Conservation (phyloP, 2,113 vertebrate genomes). For the Antigone vipio region DNA sequence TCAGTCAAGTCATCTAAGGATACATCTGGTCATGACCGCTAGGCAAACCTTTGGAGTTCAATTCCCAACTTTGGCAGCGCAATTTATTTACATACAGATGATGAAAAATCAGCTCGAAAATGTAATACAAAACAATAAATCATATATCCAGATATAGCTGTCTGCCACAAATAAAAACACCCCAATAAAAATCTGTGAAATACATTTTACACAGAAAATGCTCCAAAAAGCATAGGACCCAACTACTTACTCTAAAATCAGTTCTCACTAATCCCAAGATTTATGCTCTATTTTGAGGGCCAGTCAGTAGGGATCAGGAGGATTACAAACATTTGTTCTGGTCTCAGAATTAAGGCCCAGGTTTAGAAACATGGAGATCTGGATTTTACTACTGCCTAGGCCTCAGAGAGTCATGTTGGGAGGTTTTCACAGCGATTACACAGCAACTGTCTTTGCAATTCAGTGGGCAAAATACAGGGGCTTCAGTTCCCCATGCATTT, state of each 20-base stretch:
- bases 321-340: not conserved
- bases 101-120: conserved; percentile 25
- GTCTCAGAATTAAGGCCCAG: not conserved
- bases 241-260: not conserved
- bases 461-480: not conserved
- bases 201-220: not conserved
- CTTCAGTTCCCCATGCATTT: not conserved
- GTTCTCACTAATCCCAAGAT: not conserved
- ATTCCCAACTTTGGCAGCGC: not conserved
- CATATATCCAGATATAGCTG: not conserved
- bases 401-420: not conserved
- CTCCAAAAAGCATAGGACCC: not conserved
- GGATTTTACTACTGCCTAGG: not conserved
- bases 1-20: not conserved
- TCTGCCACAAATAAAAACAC: not conserved
- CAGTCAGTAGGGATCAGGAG: not conserved
- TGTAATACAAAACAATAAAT: not conserved
- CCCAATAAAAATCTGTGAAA: not conserved
- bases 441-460: not conserved
- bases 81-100: conserved; percentile 1
- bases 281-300: not conserved
- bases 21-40: not conserved
- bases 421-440: not conserved
- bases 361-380: not conserved
- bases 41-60: not conserved